Base-by-base conservation (phyloP, 2,888 invertebrate species). In the Drosophila conformis region DNA sequence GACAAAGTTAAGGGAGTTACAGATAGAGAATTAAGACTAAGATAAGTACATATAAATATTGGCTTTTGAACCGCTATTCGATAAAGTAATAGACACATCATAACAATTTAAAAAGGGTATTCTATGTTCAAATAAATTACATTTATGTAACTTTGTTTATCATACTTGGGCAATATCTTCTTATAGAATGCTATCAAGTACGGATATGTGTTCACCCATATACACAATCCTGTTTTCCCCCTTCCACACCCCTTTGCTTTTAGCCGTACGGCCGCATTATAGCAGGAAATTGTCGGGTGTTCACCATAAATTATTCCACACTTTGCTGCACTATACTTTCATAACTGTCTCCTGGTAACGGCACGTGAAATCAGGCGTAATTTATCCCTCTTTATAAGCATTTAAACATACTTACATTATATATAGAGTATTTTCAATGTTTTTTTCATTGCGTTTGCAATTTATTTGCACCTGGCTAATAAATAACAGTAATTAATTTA, bases 401-500 rank as follows among this genome's bases (percentile, higher is more conserved):
- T 64, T 78, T 67, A 69, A 75, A 54, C 73, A 63, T 60, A 49
- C 66, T 64, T 67, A 60, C 73, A 73, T 76, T 73, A 60, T 59
- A 54, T 60, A 38, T 54, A 61, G 13, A n/a, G 15, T 29, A 27
- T 36, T 27, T 36, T 36, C 2, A n/a, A 60, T 57, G 40, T 46
- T 59, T 46, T 61, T 59, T 71, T 57, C 33, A 33, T 48, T 68
- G 58, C 27, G 36, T 52, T 70, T 27, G 61, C 65, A 67, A 75
- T 84, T 84, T 82, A 78, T 70, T 70, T 73, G 61, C 72, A 75
- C 80, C 82, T 83, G 76, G 59, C 72, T 51, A 68, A 86, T 85
- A 87, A 85, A 87, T 87, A 77, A 87, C 69, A 31, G 46, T 76
- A 85, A 87, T 87, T 80, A 80, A 86, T 80, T 87, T 77, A 80